A percentile compares a stretch with the other conserved stretches of the same genome.
Evolutionary conservation across 2,797 vertebrate species (phyloP).

Genomic region (Picus viridis): DNA sequence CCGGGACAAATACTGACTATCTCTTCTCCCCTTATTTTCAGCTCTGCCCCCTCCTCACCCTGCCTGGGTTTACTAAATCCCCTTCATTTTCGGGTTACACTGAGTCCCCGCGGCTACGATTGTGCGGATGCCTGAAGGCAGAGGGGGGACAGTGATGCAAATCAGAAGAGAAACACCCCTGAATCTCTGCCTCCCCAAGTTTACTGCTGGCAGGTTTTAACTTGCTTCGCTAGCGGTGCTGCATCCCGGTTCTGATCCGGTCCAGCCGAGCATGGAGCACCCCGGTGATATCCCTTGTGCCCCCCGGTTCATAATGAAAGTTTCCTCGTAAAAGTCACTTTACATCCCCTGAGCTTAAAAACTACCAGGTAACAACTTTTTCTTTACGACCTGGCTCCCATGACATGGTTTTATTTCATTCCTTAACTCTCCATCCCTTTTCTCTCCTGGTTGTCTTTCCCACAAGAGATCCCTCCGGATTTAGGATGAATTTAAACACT

Average conservation of each 20-base stretch:
- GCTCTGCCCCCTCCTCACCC: neutral
- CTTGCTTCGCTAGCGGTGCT: fast-evolving
- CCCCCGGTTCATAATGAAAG: neutral
- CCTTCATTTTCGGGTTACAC: fast-evolving
- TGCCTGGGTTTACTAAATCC: neutral
- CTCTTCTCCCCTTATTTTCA: neutral
- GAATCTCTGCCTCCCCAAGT: fast-evolving
- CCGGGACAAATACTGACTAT: neutral
- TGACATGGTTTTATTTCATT: neutral
- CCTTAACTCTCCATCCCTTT: neutral
- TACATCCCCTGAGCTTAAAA: neutral
- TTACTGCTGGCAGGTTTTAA: neutral
- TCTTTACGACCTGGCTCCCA: neutral
- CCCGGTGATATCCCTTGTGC: fast-evolving
- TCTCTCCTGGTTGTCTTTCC: neutral
- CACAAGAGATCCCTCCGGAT: neutral
- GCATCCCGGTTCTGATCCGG: fast-evolving
- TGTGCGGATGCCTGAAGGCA: fast-evolving
- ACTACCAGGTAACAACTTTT: neutral
- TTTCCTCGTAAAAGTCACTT: neutral
- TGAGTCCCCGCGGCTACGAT: neutral
- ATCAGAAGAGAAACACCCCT: neutral
- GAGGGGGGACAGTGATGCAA: neutral
- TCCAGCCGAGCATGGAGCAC: fast-evolving
- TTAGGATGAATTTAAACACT: neutral